Conservation (phyloP, 2,888 invertebrate species). For the Adelphocoris suturalis region DNA sequence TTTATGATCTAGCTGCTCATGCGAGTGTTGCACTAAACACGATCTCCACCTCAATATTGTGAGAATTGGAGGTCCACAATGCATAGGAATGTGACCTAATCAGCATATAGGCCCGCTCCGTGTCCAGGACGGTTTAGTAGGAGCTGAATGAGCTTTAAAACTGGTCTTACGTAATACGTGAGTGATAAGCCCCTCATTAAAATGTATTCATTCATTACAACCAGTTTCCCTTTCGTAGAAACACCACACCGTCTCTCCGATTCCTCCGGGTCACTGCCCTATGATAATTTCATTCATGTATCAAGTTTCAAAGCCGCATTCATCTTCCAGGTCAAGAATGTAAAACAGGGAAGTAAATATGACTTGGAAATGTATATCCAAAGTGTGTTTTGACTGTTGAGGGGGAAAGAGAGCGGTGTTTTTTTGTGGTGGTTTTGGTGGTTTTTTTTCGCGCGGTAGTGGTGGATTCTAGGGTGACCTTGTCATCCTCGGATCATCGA, state of each 20-base stretch:
- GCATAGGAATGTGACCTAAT: conserved; percentile 3
- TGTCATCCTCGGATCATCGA: conserved; percentile 71
- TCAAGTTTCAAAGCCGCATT: conserved; percentile 67
- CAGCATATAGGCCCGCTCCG: conserved; percentile 1
- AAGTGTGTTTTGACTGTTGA: background rate
- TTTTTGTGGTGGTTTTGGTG: conserved; percentile 3
- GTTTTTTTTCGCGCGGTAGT: background rate
- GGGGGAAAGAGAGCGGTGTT: background rate
- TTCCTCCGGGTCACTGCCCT: conserved; percentile 65
- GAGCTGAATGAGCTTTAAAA: conserved; percentile 52
- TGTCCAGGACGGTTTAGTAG: background rate
- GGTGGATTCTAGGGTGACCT: conserved; percentile 52
- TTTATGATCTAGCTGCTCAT: too few species aligned
- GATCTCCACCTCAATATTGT: background rate
- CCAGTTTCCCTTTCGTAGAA: conserved; percentile 66
- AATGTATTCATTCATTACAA: conserved; percentile 70
- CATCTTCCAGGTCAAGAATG: conserved; percentile 68
- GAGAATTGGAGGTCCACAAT: background rate
- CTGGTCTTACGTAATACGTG: conserved; percentile 65
- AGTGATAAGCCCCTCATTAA: conserved; percentile 65
- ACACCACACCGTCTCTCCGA: conserved; percentile 18
- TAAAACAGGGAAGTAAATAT: conserved; percentile 63
- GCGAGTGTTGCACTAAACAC: too few species aligned
- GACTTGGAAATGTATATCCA: conserved; percentile 56
- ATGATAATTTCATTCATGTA: conserved; percentile 70